Base-by-base conservation (phyloP, 1,140 invertebrate genomes). In the Drosophila grimshawi region DNA sequence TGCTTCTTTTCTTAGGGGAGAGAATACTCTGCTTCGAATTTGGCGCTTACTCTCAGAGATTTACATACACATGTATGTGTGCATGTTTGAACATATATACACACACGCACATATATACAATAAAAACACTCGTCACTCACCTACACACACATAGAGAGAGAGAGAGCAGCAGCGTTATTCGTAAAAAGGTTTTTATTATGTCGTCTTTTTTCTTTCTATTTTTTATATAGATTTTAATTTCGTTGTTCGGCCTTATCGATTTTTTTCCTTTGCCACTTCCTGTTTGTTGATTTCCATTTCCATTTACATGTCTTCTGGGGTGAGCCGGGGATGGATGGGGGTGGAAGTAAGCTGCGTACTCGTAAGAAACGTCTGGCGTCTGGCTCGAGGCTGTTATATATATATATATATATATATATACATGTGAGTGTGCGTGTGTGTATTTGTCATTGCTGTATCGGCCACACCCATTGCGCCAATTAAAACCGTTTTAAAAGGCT, bases 161-260 rank as follows among this genome's bases (percentile, higher is more conserved):
- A 48, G 2, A 53, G 29, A 59, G 8, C 46, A n/a, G 51, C n/a
- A 37, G 11, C 33, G 5, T 4, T 45, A 32, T 63, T 59, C 56
- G 32, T 67, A 53, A 8, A 64, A 76, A 71, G 37, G 65, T 75
- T 78, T 79, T 80, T 68, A 69, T 51, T 63, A 55, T 69, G 46
- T 53, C 65, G 61, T 56, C 66, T 76, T 79, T 80, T 74, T 52
- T 30, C 5, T 48, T 48, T 74, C 71, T 73, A 65, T 53, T 63
- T 77, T 77, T 80, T 81, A 72, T 73, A 74, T 81, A 72, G 73
- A 74, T 82, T 81, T 80, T 80, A 77, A 81, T 80, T 77, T 78
- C 55, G 78, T 59, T 68, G 61, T 71, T 74, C 51, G 64, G 49
- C 39, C 56, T 75, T 82, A 82, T 82, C 78, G 80, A 82, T 82